Evolutionary conservation across 2,113 vertebrate species (phyloP).

Genomic region (Podocnemis expansa): DNA sequence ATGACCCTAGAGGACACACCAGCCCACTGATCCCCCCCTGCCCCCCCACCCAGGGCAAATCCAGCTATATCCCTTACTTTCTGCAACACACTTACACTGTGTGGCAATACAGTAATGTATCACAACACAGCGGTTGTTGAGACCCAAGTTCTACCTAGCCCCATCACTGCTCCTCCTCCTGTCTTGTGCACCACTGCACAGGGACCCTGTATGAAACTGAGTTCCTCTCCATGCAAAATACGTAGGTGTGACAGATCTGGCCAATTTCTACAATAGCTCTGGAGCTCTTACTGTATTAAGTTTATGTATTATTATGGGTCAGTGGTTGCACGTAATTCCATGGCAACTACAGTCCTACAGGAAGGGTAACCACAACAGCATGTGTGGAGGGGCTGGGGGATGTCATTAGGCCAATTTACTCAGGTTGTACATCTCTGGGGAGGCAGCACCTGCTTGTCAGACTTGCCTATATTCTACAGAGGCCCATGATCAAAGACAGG

Average conservation of each 20-base stretch:
- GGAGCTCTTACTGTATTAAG: background rate
- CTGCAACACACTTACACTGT: too few species aligned
- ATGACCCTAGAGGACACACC: too few species aligned
- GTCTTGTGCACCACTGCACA: background rate
- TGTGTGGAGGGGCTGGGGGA: background rate
- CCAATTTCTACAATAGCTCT: background rate
- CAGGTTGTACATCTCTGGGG: background rate
- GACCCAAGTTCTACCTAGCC: accelerated
- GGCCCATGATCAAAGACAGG: background rate
- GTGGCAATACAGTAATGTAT: too few species aligned
- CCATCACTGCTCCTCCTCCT: background rate
- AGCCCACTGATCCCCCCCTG: too few species aligned
- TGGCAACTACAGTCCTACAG: background rate
- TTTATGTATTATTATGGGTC: background rate
- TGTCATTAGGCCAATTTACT: background rate
- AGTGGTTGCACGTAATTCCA: background rate
- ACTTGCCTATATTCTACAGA: background rate
- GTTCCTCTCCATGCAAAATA: background rate
- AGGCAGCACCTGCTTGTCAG: background rate
- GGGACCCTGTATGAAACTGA: background rate
- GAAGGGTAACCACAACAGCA: background rate
- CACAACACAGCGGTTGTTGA: too few species aligned
- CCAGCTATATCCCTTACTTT: too few species aligned
- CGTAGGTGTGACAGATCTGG: background rate
- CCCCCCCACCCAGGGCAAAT: too few species aligned